Evolutionary conservation across 2,113 vertebrate species (phyloP).

Genomic region (Polypterus senegalus): DNA sequence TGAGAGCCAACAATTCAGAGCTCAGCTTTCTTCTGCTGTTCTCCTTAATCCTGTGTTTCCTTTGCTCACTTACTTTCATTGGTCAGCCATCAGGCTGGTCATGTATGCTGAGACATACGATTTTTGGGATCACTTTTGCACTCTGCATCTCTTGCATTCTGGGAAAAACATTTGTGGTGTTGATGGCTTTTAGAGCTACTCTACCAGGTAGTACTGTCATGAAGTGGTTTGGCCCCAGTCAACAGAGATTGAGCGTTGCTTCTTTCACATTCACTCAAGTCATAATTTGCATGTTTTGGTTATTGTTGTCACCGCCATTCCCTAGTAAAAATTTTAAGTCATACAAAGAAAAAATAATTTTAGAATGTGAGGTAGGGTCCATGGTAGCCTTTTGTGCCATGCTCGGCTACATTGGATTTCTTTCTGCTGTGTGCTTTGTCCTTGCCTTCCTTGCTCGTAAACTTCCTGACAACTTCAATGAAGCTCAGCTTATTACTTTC

Average conservation of each 20-base stretch:
- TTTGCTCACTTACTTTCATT: slow-evolving; percentile 6
- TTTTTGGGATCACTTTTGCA: slow-evolving; percentile 4
- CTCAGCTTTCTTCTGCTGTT: slow-evolving; percentile 4
- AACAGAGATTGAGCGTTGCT: background rate
- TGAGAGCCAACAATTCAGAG: slow-evolving; percentile 3
- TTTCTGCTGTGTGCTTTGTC: background rate
- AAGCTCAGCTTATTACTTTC: slow-evolving; percentile 3
- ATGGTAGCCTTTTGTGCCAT: background rate
- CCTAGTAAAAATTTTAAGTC: slow-evolving; percentile 1
- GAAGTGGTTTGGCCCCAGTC: slow-evolving; percentile 3
- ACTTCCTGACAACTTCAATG: background rate
- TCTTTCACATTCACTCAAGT: background rate
- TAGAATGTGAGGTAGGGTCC: background rate
- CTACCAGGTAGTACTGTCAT: slow-evolving; percentile 1
- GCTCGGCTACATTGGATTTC: background rate
- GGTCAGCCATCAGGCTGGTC: slow-evolving; percentile 1
- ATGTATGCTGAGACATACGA: slow-evolving; percentile 1
- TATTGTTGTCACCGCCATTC: background rate
- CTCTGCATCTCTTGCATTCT: slow-evolving; percentile 7
- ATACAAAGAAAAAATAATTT: background rate
- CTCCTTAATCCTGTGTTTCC: slow-evolving; percentile 1
- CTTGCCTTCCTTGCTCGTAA: background rate
- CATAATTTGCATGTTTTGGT: background rate
- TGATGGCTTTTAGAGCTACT: slow-evolving; percentile 5
- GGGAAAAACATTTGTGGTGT: slow-evolving; percentile 6